These are phyloP conservation scores for Tenrec ecaudatus DNA, from an alignment of 2,113 vertebrate species.

Conservation along the genomic window DNA sequence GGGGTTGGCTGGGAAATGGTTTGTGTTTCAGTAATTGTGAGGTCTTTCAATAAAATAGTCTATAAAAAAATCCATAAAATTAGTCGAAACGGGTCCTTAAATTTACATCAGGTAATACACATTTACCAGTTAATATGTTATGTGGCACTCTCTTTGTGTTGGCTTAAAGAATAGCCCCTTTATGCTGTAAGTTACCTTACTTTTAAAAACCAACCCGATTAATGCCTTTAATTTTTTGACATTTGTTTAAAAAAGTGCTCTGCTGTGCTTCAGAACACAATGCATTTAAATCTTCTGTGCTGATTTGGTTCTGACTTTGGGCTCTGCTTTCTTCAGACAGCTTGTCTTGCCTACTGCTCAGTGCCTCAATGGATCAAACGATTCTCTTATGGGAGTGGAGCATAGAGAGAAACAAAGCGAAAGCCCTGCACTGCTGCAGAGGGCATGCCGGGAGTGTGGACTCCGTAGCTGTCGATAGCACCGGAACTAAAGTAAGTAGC, in stretches of 20 bases:
- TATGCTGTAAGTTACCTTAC: not conserved
- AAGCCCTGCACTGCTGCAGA: conserved; percentile 95
- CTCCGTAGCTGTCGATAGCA: conserved; percentile 91
- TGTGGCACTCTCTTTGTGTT: not conserved
- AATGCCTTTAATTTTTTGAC: not conserved
- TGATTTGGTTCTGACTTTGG: conserved; percentile 22
- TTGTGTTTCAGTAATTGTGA: not conserved
- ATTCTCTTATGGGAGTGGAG: conserved; percentile 98
- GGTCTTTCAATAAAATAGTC: not conserved
- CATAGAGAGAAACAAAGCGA: conserved; percentile 93
- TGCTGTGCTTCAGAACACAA: conserved; percentile 12
- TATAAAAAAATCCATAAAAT: conserved; percentile 23
- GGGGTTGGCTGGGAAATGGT: not conserved
- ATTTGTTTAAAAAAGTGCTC: not conserved
- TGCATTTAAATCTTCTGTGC: not conserved
- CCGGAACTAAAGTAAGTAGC: conserved; percentile 91
- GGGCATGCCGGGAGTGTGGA: conserved; percentile 96
- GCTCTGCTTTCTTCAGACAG: conserved; percentile 87
- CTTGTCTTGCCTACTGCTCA: conserved; percentile 93
- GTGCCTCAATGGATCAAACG: conserved; percentile 97
- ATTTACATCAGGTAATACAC: not conserved
- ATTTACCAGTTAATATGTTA: not conserved
- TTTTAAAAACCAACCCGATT: not conserved
- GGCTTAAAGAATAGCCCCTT: conserved; percentile 4
- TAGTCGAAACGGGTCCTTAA: not conserved